Evolutionary conservation across 2,113 vertebrate species (phyloP).

Genomic region (Macaca nemestrina): DNA sequence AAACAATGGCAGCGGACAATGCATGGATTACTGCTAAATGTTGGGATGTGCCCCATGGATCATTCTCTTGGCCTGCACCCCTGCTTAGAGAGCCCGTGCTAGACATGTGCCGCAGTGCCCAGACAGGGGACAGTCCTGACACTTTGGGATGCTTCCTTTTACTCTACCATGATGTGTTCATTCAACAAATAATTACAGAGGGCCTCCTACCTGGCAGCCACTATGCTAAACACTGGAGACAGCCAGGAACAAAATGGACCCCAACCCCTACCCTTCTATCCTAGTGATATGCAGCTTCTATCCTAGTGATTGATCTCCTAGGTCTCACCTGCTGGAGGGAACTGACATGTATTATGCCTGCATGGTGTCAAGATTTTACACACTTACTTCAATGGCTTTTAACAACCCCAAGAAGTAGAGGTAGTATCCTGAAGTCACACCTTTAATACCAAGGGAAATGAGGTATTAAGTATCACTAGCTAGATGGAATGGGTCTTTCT

Average conservation of each 20-base stretch:
- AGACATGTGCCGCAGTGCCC: not conserved
- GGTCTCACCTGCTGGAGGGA: not conserved
- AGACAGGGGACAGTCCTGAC: slow-evolving; percentile 41
- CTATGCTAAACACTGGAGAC: rapidly evolving
- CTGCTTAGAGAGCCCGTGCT: not conserved
- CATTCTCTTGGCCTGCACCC: slow-evolving; percentile 39
- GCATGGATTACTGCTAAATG: slow-evolving; percentile 48
- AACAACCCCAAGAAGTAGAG: not conserved
- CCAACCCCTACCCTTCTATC: not conserved
- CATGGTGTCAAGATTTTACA: not conserved
- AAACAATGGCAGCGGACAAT: slow-evolving; percentile 56
- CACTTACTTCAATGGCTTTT: not conserved
- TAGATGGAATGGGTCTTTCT: not conserved
- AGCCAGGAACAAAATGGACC: not conserved
- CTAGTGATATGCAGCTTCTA: not conserved
- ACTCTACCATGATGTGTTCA: not conserved
- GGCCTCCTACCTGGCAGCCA: rapidly evolving
- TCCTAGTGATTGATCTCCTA: not conserved
- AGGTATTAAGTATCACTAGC: not conserved
- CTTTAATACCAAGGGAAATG: not conserved
- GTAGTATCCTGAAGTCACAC: not conserved
- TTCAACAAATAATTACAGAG: not conserved
- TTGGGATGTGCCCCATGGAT: slow-evolving; percentile 64
- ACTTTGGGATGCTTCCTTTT: not conserved
- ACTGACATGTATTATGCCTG: rapidly evolving